Evolutionary conservation across 2,113 vertebrate genomes (phyloP), one percentile per base, ranked within the genome.

Genomic region (Eulemur rufifrons): DNA sequence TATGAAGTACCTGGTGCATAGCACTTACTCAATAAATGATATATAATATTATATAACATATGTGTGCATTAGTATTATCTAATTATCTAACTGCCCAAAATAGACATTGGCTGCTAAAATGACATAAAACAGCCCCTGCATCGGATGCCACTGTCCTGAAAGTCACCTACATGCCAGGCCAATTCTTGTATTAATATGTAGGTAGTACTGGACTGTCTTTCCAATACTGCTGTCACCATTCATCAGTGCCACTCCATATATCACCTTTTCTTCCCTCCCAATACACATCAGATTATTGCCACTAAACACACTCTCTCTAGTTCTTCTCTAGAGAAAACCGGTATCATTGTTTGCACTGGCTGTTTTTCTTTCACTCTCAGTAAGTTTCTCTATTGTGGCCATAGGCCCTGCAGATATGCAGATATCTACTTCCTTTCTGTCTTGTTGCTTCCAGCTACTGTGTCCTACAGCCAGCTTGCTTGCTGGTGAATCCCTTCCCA

Each of bases 321-420:
- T 73, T 87, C 81, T 77, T 89, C 89, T 86, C 78, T 69, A 83
- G 92, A 18, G 86, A 93, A 89, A 88, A 90, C 23, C 88, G 94
- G 92, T 42, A 81, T 45, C 39, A 37, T 5, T 77, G 85, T 88
- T 52, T 94, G 61, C 39, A 61, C 89, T 89, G 86, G 84, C 73
- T 89, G 32, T 87, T 91, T 88, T 95, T 78, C 95, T 88, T 92
- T 90, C 66, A 29, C 18, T 83, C 86, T 52, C 56, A 45, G 5
- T 83, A 63, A 54, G 64, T 66, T 59, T 95, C 56, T 94, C 68
- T 71, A 0, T 68, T 68, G 73, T 64, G 84, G 80, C 90, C 68
- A 21, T 2, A 73, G 66, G 80, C 50, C 80, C 91, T 94, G 64
- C 18, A 82, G 77, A 95, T 86, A 82, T 1, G 50, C 81, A 88